Evolutionary conservation across 2,113 vertebrate genomes (phyloP), one percentile per base, ranked within the genome.

Genomic region (Dasypus novemcinctus): DNA sequence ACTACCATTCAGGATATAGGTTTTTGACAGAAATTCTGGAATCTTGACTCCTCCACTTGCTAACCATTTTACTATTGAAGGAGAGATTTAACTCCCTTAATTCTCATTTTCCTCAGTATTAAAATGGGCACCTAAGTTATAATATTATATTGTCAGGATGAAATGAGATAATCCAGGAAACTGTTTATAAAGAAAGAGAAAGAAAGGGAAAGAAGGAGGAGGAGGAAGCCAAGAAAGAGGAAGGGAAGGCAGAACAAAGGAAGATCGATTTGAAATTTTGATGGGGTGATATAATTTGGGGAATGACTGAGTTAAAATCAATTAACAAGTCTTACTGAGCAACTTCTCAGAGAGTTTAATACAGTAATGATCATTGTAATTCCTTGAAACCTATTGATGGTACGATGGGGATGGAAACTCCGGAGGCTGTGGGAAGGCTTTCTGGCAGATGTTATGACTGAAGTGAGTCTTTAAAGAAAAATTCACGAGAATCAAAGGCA

Each of bases 81-180:
- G 85, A 12, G 68, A 89, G 43, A 74, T 81, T 81, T 8, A 20
- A n/a, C 29, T 33, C 88, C 36, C 33, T 91, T 89, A 68, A 36
- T 25, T 93, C 33, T 89, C 15, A 92, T 25, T 71, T 71, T 57
- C 31, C 57, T 81, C 15, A 74, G 14, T 25, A 92, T 76, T 63
- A 74, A 91, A 89, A 93, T 69, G 31, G 20, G 36, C 31, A 75
- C 10, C 57, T 81, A 46, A 20, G 15, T 90, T 93, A 83, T 43
- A 59, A 33, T 87, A 21, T 49, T 68, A 57, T 57, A 36, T 68
- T 80, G 1, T 75, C 29, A 78, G 33, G 17, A 66, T 78, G 81
- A 91, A 95, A 79, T 92, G 9, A 72, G 27, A 83, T 86, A 57
- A 86, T 69, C 36, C 31, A 87, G 9, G 25, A 92, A 84, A 61